A percentile compares a stretch with the other conserved stretches of the same genome.
Conservation (phyloP, 2,888 invertebrate genomes). For the Noctua janthe region DNA sequence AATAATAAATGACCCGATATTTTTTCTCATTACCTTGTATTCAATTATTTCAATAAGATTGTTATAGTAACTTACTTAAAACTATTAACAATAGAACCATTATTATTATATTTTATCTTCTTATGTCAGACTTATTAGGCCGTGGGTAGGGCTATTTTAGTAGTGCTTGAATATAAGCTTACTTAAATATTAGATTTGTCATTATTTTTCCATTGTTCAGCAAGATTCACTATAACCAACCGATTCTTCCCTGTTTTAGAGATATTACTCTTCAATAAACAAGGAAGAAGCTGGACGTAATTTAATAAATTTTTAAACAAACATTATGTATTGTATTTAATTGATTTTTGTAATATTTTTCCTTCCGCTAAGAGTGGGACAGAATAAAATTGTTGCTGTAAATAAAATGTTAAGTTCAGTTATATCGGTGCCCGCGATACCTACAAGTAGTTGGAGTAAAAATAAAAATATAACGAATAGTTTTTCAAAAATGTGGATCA, state of each 20-base stretch:
- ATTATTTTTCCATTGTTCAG: background rate
- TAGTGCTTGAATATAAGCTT: background rate
- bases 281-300: slow-evolving; percentile 70
- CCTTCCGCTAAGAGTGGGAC: slow-evolving; percentile 63
- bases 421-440: slow-evolving; percentile 53
- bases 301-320: slow-evolving; percentile 70
- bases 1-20: background rate
- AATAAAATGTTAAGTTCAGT: slow-evolving; percentile 61
- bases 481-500: slow-evolving; percentile 70
- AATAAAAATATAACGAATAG: slow-evolving; percentile 25
- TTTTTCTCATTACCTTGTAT: background rate
- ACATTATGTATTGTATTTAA: slow-evolving; percentile 62
- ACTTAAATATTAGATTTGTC: background rate
- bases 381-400: slow-evolving; percentile 62
- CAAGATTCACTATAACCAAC: slow-evolving; percentile 29
- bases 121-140: background rate
- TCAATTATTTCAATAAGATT: background rate
- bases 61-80: background rate
- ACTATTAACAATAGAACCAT: background rate
- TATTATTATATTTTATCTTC: background rate
- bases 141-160: background rate
- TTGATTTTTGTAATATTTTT: slow-evolving; percentile 74
- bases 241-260: slow-evolving; percentile 69
- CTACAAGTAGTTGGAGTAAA: slow-evolving; percentile 49
- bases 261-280: slow-evolving; percentile 63